Conservation (phyloP, 2,888 invertebrate species). For the Callimorpha dominula region DNA sequence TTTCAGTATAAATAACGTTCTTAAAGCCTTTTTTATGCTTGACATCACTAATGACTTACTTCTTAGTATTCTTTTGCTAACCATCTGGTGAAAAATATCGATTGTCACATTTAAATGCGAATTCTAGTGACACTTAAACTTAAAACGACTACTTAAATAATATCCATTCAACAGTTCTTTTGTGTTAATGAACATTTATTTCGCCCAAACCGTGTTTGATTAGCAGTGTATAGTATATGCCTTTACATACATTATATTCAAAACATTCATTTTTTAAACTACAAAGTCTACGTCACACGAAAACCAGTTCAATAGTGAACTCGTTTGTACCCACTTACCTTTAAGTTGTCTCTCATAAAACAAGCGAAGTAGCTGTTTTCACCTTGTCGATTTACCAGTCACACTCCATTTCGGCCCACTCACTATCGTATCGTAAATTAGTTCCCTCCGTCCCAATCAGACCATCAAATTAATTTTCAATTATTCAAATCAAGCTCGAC, state of each 20-base stretch:
- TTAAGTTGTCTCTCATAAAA: neutral
- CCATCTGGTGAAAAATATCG: no score
- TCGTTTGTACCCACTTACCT: neutral
- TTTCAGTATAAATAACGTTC: no score
- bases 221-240: no score
- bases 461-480: conserved; percentile 9
- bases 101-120: no score
- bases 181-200: no score
- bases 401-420: neutral
- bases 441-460: neutral
- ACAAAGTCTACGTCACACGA: neutral
- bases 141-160: no score
- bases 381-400: neutral
- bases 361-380: neutral
- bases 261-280: neutral
- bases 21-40: no score
- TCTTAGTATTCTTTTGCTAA: no score
- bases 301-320: neutral
- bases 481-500: neutral
- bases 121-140: no score
- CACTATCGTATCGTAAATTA: conserved; percentile 5
- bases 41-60: no score
- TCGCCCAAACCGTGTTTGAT: no score
- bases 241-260: neutral
- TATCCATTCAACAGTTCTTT: no score